Evolutionary conservation across 2,888 invertebrate species (phyloP).

Genomic region (Acanthosepion esculentum): DNA sequence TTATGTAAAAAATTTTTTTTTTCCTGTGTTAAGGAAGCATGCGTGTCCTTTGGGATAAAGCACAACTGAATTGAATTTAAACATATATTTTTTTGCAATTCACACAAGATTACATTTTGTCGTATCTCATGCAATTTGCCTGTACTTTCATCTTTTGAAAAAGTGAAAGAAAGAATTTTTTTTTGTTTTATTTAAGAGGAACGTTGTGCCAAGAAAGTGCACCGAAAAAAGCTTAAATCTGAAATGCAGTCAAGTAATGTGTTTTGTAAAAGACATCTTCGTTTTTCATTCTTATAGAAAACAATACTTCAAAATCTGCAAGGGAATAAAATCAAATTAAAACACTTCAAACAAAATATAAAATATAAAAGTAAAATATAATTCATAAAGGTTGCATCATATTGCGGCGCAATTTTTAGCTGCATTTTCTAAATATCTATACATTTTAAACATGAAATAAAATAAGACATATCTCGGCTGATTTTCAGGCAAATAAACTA

Average conservation of each 20-base stretch:
- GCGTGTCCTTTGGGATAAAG: not conserved
- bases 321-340: not conserved
- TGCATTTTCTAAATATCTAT: too few relatives aligned
- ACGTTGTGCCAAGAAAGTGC: not conserved
- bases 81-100: not conserved
- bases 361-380: too few relatives aligned
- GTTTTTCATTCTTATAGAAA: not conserved
- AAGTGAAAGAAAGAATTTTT: not conserved
- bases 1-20: not conserved
- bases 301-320: not conserved
- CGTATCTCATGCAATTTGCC: not conserved
- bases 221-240: not conserved
- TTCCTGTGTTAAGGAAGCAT: not conserved
- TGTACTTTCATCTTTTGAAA: not conserved
- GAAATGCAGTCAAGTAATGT: not conserved
- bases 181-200: not conserved
- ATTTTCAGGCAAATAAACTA: too few relatives aligned
- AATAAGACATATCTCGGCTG: too few relatives aligned
- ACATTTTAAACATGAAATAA: too few relatives aligned
- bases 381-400: too few relatives aligned
- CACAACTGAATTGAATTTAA: not conserved
- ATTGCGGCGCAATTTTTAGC: too few relatives aligned
- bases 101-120: not conserved
- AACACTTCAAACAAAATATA: not conserved
- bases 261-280: not conserved